Percentiles rank a stretch among this genome's conserved stretches.
Evolutionary conservation across 2,113 vertebrate species (phyloP).

Genomic region (Peucedramus taeniatus): DNA sequence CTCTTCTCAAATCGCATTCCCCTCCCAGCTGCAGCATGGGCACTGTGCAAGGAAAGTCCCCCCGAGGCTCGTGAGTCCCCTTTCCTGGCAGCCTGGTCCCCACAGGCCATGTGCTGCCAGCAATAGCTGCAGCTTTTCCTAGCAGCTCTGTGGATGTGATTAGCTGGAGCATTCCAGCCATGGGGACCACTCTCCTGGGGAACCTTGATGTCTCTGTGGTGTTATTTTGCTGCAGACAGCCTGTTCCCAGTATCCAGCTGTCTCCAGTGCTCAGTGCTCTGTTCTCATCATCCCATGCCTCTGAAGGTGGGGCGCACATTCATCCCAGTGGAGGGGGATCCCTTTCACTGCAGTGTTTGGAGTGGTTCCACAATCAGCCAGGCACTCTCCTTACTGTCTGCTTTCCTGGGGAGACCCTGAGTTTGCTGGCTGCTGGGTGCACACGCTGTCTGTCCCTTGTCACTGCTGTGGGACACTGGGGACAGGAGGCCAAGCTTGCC

Average conservation of each 20-base stretch:
- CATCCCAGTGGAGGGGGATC: too few species aligned
- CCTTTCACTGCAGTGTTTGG: neutral
- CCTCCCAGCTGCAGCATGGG: neutral
- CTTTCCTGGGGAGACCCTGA: fast-evolving
- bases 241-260: neutral
- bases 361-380: fast-evolving
- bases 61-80: neutral
- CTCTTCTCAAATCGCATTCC: neutral
- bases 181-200: neutral
- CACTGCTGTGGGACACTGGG: neutral
- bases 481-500: neutral
- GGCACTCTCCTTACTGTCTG: neutral
- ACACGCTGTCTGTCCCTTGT: fast-evolving
- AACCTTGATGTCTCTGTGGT: neutral
- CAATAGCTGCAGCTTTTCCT: neutral
- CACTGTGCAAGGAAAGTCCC: neutral
- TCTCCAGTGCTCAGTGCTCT: neutral
- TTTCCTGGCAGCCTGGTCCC: neutral
- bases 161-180: neutral
- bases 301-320: neutral
- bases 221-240: neutral
- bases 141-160: neutral
- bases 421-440: neutral
- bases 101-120: neutral
- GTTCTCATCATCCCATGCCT: neutral